phyloP scores from a whole-genome alignment of 92 coral and sea anemone genomes.

The Micromussa lordhowensis region DNA sequence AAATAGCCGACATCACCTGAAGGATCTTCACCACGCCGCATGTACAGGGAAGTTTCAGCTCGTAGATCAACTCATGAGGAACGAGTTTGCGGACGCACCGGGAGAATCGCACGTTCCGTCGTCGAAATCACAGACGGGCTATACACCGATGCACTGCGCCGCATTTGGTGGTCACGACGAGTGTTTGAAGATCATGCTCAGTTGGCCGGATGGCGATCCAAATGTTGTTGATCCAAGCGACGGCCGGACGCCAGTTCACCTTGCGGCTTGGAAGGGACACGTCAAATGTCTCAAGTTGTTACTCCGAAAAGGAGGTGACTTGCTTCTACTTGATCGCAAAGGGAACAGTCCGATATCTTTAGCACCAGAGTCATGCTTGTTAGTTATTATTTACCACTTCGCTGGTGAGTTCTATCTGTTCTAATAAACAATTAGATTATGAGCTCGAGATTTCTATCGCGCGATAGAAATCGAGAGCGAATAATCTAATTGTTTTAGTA shows the following conservation, averaged over 20 bases:
- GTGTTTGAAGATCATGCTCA: slow-evolving; percentile 72
- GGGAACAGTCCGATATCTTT: slow-evolving; percentile 51
- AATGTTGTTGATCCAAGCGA: slow-evolving; percentile 58
- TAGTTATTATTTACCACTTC: background rate
- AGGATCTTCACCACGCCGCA: slow-evolving; percentile 75
- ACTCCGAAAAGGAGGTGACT: slow-evolving; percentile 66
- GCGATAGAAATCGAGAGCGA: too few species aligned
- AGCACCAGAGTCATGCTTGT: slow-evolving; percentile 12
- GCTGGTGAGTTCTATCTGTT: slow-evolving; percentile 9
- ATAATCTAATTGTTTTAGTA: too few species aligned
- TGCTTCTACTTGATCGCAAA: slow-evolving; percentile 17
- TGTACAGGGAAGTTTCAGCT: slow-evolving; percentile 67
- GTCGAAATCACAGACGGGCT: slow-evolving; percentile 54
- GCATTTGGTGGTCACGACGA: slow-evolving; percentile 75
- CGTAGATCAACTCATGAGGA: slow-evolving; percentile 45
- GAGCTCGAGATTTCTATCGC: too few species aligned
- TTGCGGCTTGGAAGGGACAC: slow-evolving; percentile 78
- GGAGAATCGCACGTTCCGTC: slow-evolving; percentile 65
- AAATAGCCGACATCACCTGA: slow-evolving; percentile 55
- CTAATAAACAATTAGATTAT: too few species aligned
- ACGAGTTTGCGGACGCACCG: slow-evolving; percentile 46
- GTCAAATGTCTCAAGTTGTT: slow-evolving; percentile 53
- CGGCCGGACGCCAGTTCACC: slow-evolving; percentile 80
- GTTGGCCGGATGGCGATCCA: slow-evolving; percentile 76
- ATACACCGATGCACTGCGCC: slow-evolving; percentile 86